Percentiles rank a stretch among this genome's conserved stretches.
Conservation (phyloP, 2,797 vertebrate genomes). For the Columba guinea region DNA sequence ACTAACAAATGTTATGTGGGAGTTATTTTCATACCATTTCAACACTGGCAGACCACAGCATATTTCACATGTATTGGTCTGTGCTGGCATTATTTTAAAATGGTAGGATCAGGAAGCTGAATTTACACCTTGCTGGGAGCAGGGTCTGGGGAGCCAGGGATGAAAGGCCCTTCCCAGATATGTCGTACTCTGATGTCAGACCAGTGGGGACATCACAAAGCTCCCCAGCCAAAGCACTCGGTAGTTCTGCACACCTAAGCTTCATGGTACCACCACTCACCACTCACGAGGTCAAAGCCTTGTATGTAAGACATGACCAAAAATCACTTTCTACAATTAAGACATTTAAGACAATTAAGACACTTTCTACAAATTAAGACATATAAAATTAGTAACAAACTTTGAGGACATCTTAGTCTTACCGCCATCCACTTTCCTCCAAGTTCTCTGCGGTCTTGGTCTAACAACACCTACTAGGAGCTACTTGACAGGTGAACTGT, state of each 20-base stretch:
- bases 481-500: not conserved
- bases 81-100: not conserved
- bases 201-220: rapidly evolving
- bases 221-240: not conserved
- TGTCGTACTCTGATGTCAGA: not conserved
- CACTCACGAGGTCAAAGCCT: not conserved
- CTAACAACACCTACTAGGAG: not conserved
- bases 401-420: not conserved
- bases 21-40: not conserved
- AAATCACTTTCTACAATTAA: not conserved
- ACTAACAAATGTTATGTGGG: not conserved
- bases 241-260: not conserved
- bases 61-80: not conserved
- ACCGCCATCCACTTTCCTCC: not conserved
- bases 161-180: not conserved
- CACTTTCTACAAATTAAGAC: not conserved
- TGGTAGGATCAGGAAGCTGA: not conserved
- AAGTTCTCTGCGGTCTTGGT: not conserved
- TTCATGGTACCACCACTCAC: not conserved
- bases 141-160: too few relatives aligned
- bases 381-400: not conserved
- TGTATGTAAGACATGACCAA: not conserved
- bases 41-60: not conserved
- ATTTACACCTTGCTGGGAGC: not conserved
- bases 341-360: not conserved